Base-by-base conservation (phyloP, 2,888 invertebrate genomes). In the Polydrusus cervinus region DNA sequence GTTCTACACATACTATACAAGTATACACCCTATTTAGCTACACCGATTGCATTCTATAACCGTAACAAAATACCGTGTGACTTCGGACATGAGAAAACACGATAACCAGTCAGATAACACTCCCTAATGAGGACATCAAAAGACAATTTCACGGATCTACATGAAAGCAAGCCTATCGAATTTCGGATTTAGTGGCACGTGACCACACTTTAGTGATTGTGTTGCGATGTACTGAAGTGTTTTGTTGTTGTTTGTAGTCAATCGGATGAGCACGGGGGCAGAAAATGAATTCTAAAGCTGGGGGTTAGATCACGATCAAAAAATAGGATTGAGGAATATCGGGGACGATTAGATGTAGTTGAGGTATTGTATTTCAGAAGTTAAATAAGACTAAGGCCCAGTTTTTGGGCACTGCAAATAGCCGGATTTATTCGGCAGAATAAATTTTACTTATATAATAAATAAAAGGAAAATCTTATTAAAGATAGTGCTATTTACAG, bases 151-250 rank as follows among this genome's bases (percentile, higher is more conserved):
- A 53, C 70, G 66, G 72, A 25, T 43, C 16, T 34, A 45, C 74
- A 70, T 64, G 69, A 70, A 57, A 75, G 71, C 77, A 77, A 68
- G 75, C 77, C 66, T 74, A 77, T 77, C 77, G 75, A 72, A 74
- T 77, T 75, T 43, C 70, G 60, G 75, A 75, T 75, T 75, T 51
- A 55, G 16, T 18, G 77, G 64, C 77, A 77, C 77, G 77, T 75
- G 77, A 77, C 77, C 75, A 67, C 68, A 68, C 69, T 72, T 71
- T 55, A 53, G 51, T 38, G 73, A 66, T 67, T 67, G 49, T 66
- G 34, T 61, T 67, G 16, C 64, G 51, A 47, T 38, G 57, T 20
- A 65, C 53, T 60, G 55, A 66, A 75, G 75, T 75, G 75, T 75
- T 70, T 70, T 49, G 75, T 61, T 65, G 65, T 75, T 71, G 75